These are phyloP conservation scores for Lates japonicus DNA, from an alignment of 2,797 vertebrate genomes.

Conservation along the genomic window DNA sequence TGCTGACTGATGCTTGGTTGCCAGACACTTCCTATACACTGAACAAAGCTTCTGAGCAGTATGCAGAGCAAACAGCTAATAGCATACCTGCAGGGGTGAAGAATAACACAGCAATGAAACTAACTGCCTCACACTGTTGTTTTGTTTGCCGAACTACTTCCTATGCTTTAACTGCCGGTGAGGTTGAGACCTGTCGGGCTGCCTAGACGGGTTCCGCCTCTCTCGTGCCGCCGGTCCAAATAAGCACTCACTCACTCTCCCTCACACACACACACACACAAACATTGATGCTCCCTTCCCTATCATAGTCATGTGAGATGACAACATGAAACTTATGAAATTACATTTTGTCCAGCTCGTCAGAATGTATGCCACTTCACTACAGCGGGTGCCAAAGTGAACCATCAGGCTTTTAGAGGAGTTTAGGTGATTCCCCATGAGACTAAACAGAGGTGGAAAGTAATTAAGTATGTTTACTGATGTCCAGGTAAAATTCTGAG, in stretches of 20 bases:
- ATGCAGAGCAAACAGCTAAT: slow-evolving; percentile 50
- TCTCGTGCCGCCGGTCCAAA: slow-evolving; percentile 34
- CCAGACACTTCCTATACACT: slow-evolving; percentile 57
- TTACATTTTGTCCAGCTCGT: background rate
- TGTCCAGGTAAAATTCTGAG: background rate
- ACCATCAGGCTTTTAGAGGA: background rate
- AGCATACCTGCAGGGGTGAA: slow-evolving; percentile 78
- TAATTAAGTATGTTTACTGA: slow-evolving; percentile 4
- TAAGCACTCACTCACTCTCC: slow-evolving; percentile 32
- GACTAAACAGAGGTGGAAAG: background rate
- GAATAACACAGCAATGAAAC: slow-evolving; percentile 46
- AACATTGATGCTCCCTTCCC: slow-evolving; percentile 37
- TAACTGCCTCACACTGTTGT: slow-evolving; percentile 33
- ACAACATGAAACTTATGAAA: slow-evolving; percentile 18
- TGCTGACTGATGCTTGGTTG: slow-evolving; percentile 53
- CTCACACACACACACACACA: too few species aligned
- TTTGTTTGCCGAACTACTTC: slow-evolving; percentile 47
- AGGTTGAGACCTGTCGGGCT: slow-evolving; percentile 82
- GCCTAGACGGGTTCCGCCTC: slow-evolving; percentile 84
- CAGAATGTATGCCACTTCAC: background rate
- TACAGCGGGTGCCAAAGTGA: background rate
- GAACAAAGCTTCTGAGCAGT: slow-evolving; percentile 38
- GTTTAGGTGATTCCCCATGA: background rate
- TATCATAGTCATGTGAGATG: slow-evolving; percentile 50
- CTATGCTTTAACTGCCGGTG: slow-evolving; percentile 71